Conservation (phyloP, 2,113 vertebrate species). For the Melospiza georgiana region DNA sequence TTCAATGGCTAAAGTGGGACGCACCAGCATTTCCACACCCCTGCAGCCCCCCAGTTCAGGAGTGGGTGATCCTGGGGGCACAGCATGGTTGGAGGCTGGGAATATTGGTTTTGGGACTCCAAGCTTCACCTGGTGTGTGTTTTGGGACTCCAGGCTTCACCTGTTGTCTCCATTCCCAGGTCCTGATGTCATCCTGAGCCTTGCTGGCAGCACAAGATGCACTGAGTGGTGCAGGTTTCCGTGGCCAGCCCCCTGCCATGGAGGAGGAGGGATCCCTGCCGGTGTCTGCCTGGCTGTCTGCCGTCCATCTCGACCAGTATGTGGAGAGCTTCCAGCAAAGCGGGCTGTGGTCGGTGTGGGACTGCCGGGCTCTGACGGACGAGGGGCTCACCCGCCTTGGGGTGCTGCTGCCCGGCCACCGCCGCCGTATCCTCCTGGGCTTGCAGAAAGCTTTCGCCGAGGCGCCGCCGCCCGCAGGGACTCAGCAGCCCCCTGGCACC, state of each 20-base stretch:
- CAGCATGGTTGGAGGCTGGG: background rate
- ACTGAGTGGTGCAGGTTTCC: background rate
- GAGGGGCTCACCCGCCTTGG: conserved; percentile 80
- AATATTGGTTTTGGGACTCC: background rate
- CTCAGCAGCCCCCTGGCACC: background rate
- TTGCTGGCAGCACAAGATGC: accelerated
- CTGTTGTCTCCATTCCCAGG: background rate
- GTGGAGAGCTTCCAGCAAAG: conserved; percentile 71
- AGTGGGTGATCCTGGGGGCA: background rate
- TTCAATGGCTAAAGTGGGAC: background rate
- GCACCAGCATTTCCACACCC: background rate
- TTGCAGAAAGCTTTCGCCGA: conserved; percentile 74
- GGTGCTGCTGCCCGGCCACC: conserved; percentile 85
- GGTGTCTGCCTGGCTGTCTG: conserved; percentile 81
- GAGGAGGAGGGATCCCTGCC: conserved; percentile 47
- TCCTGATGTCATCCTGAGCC: background rate
- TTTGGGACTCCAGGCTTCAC: background rate
- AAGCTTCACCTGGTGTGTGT: background rate
- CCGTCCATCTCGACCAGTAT: conserved; percentile 90
- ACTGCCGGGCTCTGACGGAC: conserved; percentile 78
- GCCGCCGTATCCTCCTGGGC: conserved; percentile 86
- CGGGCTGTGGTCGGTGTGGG: conserved; percentile 67
- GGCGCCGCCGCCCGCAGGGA: accelerated
- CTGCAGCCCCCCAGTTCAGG: background rate
- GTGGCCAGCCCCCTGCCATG: conserved; percentile 19